Evolutionary conservation across 2,113 vertebrate species (phyloP), one percentile per base, ranked within the genome.

Genomic region (Podarcis raffonei): DNA sequence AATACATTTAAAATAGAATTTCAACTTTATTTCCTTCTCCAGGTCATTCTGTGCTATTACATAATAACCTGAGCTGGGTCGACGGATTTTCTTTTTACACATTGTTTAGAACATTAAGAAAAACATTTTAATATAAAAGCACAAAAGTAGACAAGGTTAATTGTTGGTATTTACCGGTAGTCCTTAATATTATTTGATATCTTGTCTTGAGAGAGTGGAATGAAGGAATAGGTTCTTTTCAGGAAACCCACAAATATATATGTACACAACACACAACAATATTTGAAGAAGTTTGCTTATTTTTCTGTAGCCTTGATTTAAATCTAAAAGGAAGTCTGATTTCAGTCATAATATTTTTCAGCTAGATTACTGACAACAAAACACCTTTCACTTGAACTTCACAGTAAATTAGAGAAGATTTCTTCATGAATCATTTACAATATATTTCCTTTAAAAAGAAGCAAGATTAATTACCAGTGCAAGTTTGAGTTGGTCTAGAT

Each of bases 401-500:
- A 81, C 71, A 90, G 84, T 42, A 91, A 90, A 39, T 57, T 74
- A 90, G 68, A 87, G 83, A 83, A 57, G 37, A 91, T 72, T 84
- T 2, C 35, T 86, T 20, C 20, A 35, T 69, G 32, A 84, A 48
- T 71, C 62, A 88, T 75, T 85, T 42, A n/a, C 42, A 88, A 23
- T n/a, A 94, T 4, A 9, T 0, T 57, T 77, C 18, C 84, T 86
- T 92, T 89, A 87, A 95, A 87, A 94, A 87, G 78, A 95, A 95
- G 79, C 35, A 92, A 79, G 25, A 90, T 91, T 86, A 93, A 90
- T 98, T 99, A 99, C 98, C 98, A 93, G 99, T 99, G 89, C 99
- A 99, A 8, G 98, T 99, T 96, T 99, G 98, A 20, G 97, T 98
- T 27, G 98, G 99, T 97, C 99, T 98, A 83, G 98, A 99, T 97